These are phyloP conservation scores for Amphiprion percula DNA, from an alignment of 2,113 vertebrate species.

Conservation along the genomic window DNA sequence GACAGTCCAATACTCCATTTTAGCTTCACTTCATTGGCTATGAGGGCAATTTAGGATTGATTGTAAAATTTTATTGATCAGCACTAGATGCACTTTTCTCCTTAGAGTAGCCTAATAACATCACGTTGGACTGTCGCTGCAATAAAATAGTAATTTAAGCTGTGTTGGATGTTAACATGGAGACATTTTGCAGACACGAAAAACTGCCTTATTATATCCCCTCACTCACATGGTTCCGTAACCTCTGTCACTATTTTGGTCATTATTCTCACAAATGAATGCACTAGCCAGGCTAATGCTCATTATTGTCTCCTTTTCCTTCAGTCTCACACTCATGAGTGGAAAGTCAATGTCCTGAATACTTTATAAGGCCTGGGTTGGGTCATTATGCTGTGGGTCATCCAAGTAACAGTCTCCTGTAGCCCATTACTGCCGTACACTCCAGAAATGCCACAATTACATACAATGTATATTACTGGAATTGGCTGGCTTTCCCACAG, in stretches of 20 bases:
- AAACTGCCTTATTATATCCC: slow-evolving; percentile 39
- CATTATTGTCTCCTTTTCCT: slow-evolving; percentile 63
- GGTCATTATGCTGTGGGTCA: slow-evolving; percentile 67
- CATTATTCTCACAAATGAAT: slow-evolving; percentile 64
- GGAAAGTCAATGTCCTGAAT: slow-evolving; percentile 69
- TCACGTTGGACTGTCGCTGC: slow-evolving; percentile 37
- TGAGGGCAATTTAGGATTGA: slow-evolving; percentile 58
- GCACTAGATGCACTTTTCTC: slow-evolving; percentile 58
- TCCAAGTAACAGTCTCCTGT: slow-evolving; percentile 43
- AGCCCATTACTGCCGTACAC: slow-evolving; percentile 32
- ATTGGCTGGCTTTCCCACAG: slow-evolving; percentile 33
- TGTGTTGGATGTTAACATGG: slow-evolving; percentile 31
- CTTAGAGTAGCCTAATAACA: slow-evolving; percentile 49
- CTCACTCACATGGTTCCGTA: slow-evolving; percentile 38
- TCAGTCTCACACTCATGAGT: slow-evolving; percentile 51
- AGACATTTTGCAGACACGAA: slow-evolving; percentile 47
- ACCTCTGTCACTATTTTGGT: slow-evolving; percentile 62
- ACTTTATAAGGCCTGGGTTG: slow-evolving; percentile 58
- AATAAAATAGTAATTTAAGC: slow-evolving; percentile 58
- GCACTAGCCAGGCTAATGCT: slow-evolving; percentile 50
- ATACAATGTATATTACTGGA: slow-evolving; percentile 30
- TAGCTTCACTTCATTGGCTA: slow-evolving; percentile 60
- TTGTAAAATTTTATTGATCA: slow-evolving; percentile 74
- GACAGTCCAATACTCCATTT: slow-evolving; percentile 55
- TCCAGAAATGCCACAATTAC: slow-evolving; percentile 55